Percentiles rank a stretch among this genome's conserved stretches.
Evolutionary conservation across 64 coral and sea anemone species (phyloP).

Genomic region (Exaiptasia diaphana): DNA sequence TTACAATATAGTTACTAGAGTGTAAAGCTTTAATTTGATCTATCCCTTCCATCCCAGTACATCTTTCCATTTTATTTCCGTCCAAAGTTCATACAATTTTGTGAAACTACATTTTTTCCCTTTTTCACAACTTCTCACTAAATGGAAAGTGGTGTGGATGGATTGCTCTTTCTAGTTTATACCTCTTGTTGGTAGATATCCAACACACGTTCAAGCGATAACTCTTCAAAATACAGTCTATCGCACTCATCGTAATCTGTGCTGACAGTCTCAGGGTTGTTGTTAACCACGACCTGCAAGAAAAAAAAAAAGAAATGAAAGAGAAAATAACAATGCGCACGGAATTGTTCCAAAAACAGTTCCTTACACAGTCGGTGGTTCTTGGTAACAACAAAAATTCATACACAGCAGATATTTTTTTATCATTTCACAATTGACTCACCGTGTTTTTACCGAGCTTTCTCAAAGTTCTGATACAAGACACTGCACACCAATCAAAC

Average conservation of each 20-base stretch:
- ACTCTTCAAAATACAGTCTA: conserved; percentile 96
- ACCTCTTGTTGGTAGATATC: conserved; percentile 98
- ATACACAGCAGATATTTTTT: too few relatives aligned
- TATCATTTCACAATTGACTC: not conserved
- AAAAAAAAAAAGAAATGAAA: not conserved
- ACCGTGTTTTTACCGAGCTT: conserved; percentile 84
- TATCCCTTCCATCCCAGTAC: too few relatives aligned
- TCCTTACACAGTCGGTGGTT: not conserved
- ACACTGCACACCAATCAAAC: conserved; percentile 99
- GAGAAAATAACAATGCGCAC: not conserved
- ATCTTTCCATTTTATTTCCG: too few relatives aligned
- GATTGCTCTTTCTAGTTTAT: too few relatives aligned
- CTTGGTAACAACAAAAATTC: too few relatives aligned
- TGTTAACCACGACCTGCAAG: conserved; percentile 85
- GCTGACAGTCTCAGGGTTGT: conserved; percentile 98
- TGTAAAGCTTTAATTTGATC: too few relatives aligned
- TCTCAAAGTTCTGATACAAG: conserved; percentile 82
- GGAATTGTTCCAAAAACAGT: not conserved
- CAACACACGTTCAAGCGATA: conserved; percentile 91
- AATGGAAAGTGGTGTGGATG: too few relatives aligned
- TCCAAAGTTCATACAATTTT: too few relatives aligned
- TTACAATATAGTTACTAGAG: not conserved
- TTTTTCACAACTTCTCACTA: too few relatives aligned
- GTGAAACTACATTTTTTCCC: too few relatives aligned
- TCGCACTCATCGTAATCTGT: conserved; percentile 99